Conservation (phyloP, 1,140 invertebrate species). For the Drosophila nannoptera region DNA sequence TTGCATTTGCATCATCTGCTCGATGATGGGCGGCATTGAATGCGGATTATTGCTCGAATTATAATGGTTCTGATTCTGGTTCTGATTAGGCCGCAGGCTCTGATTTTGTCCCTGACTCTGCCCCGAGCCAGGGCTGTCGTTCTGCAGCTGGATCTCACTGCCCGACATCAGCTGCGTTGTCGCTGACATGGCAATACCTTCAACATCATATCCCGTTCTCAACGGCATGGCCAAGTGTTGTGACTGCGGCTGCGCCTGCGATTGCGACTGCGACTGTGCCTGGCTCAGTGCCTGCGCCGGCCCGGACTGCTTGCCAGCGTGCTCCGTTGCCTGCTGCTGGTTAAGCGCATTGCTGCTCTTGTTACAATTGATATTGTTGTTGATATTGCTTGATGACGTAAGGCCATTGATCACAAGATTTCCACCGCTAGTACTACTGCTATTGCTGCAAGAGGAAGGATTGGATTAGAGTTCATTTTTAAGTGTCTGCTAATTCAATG, state of each 20-base stretch:
- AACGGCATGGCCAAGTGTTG: slow-evolving; percentile 47
- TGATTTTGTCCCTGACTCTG: slow-evolving; percentile 3
- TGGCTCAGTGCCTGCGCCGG: slow-evolving; percentile 1
- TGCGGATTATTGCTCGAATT: slow-evolving; percentile 69
- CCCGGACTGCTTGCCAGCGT: slow-evolving; percentile 23
- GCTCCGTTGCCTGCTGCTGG: slow-evolving; percentile 32
- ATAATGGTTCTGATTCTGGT: slow-evolving; percentile 51
- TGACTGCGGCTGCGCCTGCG: slow-evolving; percentile 9
- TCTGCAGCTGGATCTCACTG: slow-evolving; percentile 60
- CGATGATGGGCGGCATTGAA: slow-evolving; percentile 55
- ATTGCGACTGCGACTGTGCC: neutral
- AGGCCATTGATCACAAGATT: slow-evolving; percentile 77
- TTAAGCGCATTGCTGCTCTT: slow-evolving; percentile 47
- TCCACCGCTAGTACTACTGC: slow-evolving; percentile 47
- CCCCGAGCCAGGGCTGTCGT: slow-evolving; percentile 4
- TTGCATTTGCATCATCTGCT: slow-evolving; percentile 71
- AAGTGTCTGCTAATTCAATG: neutral
- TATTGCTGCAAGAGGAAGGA: slow-evolving; percentile 9
- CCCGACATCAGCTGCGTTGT: slow-evolving; percentile 33
- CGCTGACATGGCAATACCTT: slow-evolving; percentile 41
- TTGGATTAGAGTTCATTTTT: neutral
- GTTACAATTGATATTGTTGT: slow-evolving; percentile 57
- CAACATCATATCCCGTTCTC: slow-evolving; percentile 26
- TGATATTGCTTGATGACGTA: slow-evolving; percentile 76
- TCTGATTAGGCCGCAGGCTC: slow-evolving; percentile 27